phyloP scores from a whole-genome alignment of 2,113 vertebrate genomes.

The Labeo catla region DNA sequence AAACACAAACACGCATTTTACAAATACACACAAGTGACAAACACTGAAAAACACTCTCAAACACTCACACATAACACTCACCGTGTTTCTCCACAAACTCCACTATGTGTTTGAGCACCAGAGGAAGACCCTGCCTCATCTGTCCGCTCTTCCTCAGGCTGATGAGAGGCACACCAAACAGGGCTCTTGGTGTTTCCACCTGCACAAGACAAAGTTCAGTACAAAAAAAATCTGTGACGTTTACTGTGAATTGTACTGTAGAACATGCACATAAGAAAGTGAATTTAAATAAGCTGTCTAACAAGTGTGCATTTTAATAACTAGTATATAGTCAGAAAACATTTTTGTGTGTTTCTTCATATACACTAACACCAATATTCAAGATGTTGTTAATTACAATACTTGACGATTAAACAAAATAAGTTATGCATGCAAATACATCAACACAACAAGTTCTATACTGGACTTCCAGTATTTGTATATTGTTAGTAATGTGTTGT shows the following conservation, averaged over 20 bases:
- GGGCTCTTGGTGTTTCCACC: neutral
- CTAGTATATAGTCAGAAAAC: neutral
- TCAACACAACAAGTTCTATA: neutral
- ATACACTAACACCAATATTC: neutral
- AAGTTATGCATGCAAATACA: neutral
- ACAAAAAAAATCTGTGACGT: neutral
- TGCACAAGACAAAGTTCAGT: neutral
- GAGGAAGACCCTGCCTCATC: conserved; percentile 67
- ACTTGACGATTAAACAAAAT: neutral
- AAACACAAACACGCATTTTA: neutral
- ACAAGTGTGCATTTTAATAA: neutral
- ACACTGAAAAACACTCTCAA: neutral
- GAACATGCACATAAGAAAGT: neutral
- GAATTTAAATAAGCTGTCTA: neutral
- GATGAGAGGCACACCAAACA: conserved; percentile 76
- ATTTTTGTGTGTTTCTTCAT: neutral
- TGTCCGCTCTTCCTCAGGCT: conserved; percentile 62
- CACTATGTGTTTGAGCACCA: conserved; percentile 76
- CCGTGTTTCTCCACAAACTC: conserved; percentile 78
- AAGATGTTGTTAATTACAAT: neutral
- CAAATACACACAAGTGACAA: neutral
- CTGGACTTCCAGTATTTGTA: neutral
- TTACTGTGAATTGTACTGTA: neutral
- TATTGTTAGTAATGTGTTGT: neutral
- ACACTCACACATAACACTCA: conserved; percentile 50